phyloP scores from a whole-genome alignment of 2,888 invertebrate species.

The Syrista parreyssii region DNA sequence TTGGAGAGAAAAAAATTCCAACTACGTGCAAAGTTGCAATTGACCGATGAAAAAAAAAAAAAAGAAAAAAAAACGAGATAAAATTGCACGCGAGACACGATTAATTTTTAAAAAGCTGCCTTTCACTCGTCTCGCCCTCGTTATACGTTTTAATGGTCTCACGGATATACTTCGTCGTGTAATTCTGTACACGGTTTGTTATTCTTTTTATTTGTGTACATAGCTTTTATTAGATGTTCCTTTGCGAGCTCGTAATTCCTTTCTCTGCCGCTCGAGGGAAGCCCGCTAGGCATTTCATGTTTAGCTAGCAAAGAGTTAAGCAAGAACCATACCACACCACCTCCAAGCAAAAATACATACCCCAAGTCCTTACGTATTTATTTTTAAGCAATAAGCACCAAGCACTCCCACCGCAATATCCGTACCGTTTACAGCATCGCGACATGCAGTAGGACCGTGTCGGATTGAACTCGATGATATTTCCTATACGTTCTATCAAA shows the following conservation, averaged over 20 bases:
- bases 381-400: neutral
- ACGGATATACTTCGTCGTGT: neutral
- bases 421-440: neutral
- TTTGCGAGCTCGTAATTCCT: neutral
- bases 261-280: neutral
- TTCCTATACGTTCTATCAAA: neutral
- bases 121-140: neutral
- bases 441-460: neutral
- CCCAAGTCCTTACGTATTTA: neutral
- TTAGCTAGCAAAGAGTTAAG: neutral
- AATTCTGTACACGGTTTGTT: neutral
- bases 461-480: neutral
- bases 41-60: neutral
- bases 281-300: neutral
- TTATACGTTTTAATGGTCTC: neutral
- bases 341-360: neutral
- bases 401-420: neutral
- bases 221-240: neutral
- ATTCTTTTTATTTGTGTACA: neutral
- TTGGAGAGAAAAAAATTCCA: neutral
- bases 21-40: neutral
- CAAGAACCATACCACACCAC: neutral
- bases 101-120: neutral
- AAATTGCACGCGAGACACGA: neutral
- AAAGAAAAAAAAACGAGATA: neutral